A percentile compares a stretch with the other conserved stretches of the same genome.
phyloP scores from a whole-genome alignment of 2,113 vertebrate genomes.

The Antigone vipio region DNA sequence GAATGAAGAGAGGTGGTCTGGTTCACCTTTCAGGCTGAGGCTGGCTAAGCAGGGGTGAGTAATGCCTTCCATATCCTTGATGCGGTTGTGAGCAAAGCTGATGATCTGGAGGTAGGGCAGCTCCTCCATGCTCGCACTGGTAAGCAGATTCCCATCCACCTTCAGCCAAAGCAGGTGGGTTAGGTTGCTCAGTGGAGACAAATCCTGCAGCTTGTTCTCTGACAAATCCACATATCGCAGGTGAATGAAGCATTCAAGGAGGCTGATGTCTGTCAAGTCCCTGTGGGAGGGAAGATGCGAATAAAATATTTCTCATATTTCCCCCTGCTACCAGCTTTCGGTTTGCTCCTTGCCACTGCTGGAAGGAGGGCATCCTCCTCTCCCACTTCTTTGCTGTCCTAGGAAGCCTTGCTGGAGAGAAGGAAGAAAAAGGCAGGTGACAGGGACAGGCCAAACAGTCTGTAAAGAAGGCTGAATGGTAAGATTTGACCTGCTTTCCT shows the following conservation, averaged over 20 bases:
- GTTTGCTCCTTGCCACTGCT: neutral
- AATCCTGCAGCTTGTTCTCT: constrained; percentile 83
- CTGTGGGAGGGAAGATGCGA: constrained; percentile 59
- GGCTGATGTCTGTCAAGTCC: constrained; percentile 79
- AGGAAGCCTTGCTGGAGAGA: neutral
- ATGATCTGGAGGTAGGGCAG: constrained; percentile 87
- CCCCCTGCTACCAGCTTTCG: neutral
- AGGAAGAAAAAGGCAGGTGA: neutral
- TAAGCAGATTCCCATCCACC: constrained; percentile 82
- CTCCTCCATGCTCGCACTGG: constrained; percentile 74
- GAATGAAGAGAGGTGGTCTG: neutral
- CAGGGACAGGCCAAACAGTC: neutral
- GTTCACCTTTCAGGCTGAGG: constrained; percentile 86
- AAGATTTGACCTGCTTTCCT: neutral
- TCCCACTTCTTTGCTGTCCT: neutral
- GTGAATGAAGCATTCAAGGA: constrained; percentile 82
- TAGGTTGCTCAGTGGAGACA: constrained; percentile 81
- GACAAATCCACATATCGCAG: constrained; percentile 91
- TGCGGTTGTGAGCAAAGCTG: constrained; percentile 83
- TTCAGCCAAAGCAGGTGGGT: constrained; percentile 91
- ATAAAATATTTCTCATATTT: neutral
- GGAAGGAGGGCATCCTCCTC: neutral
- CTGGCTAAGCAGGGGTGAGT: constrained; percentile 78
- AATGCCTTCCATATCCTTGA: constrained; percentile 79
- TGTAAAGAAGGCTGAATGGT: neutral